These are phyloP conservation scores for Keiferia lycopersicella DNA, from an alignment of 2,888 invertebrate species.

Conservation along the genomic window DNA sequence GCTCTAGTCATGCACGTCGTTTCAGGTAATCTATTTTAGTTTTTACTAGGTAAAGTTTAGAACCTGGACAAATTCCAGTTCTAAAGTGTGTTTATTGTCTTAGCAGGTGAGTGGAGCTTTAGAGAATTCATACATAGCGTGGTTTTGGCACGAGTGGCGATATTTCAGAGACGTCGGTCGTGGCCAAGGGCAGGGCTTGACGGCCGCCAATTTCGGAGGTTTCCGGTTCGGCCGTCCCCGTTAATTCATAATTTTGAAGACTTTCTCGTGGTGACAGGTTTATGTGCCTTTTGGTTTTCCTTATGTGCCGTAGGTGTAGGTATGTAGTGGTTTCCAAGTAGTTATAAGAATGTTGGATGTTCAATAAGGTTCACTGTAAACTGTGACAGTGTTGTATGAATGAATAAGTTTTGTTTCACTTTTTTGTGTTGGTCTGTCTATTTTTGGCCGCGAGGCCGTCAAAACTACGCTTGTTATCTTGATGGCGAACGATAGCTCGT, in stretches of 20 bases:
- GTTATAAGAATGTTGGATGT: neutral
- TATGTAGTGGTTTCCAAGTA: neutral
- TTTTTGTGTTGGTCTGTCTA: too few relatives aligned
- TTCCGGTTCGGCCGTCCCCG: conserved; percentile 21
- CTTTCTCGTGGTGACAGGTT: neutral
- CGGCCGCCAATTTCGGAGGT: conserved; percentile 13
- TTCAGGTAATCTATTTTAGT: too few relatives aligned
- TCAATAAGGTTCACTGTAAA: neutral
- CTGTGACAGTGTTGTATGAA: neutral
- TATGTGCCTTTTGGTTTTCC: neutral
- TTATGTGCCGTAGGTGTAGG: neutral
- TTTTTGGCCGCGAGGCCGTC: too few relatives aligned
- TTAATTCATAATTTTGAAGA: conserved; percentile 8
- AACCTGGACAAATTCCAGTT: neutral
- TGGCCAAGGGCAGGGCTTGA: conserved; percentile 26
- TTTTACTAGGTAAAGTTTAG: too few relatives aligned
- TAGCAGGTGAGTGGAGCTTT: neutral
- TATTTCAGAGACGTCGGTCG: conserved; percentile 20
- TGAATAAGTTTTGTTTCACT: neutral
- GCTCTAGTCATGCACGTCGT: too few relatives aligned
- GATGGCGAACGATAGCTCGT: too few relatives aligned
- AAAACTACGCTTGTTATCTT: too few relatives aligned
- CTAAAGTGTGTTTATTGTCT: neutral
- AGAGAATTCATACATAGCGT: conserved; percentile 7
- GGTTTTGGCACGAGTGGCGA: conserved; percentile 20